Base-by-base conservation (phyloP, 53 echinoderm and acorn worm genomes). In the Temnopleurus reevesii region DNA sequence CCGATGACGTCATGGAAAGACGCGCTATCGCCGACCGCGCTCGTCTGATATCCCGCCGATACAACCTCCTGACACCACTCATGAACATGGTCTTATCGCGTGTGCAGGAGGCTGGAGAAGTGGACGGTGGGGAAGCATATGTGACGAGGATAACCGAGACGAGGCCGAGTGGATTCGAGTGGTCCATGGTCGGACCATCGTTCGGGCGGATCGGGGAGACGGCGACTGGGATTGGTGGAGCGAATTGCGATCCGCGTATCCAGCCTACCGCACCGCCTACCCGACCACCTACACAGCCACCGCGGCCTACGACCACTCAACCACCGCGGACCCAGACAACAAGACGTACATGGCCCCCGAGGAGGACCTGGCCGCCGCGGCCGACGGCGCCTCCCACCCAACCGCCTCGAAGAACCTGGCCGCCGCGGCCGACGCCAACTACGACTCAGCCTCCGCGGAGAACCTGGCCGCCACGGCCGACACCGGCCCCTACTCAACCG, bases 51-150 rank as follows among this genome's bases (percentile, higher is more conserved):
- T 94, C 99, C 5, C 45, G 93, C 35, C 86, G 77, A 35, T 99
- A 94, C 81, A 99, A 99, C 89, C 94, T 96, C 5, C 86, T 99
- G 45, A 99, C 99, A 0, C 99, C 99, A 18, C 89, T 99, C 2
- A 99, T 94, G 92, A 95, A 94, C 58, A 92, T 99, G 93, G 76
- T 86, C 6, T 89, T 99, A 45, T 80, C 92, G 13, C 93, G 93
- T 46, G 85, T 44, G 10, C 15, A 45, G 35, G 54, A 33, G 8
- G 4, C 44, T 44, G 86, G 24, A 3, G 86, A 36, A 12, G 28
- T 15, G 5, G 71, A 24, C 17, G 28, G 53, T 47, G 30, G 27
- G 18, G 66, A 71, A 8, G 88, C 31, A 4, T 64, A 49, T 17
- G 71, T 71, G 24, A 49, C 88, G 36, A 59, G 85, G 60, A 87